A percentile compares a stretch with the other conserved stretches of the same genome.
Evolutionary conservation across 2,888 invertebrate species (phyloP).

Genomic region (Mythimna pallens): DNA sequence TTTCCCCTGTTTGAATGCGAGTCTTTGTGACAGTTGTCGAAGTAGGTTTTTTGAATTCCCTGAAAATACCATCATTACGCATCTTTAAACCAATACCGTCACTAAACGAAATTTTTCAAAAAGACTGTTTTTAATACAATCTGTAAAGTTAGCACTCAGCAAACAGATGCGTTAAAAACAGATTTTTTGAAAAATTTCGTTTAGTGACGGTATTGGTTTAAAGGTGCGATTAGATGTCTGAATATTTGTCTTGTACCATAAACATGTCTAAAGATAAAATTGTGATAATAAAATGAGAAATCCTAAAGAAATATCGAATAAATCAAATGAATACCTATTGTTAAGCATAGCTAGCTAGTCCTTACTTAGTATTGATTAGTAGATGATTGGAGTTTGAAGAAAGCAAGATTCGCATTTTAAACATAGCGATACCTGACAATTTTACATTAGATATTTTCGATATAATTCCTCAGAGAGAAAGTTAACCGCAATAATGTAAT

Average conservation of each 20-base stretch:
- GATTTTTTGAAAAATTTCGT: no score
- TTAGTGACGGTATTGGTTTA: no score
- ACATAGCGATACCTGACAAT: conserved; percentile 14
- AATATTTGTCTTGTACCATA: not conserved
- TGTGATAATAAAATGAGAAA: conserved; percentile 52
- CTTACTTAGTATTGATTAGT: conserved; percentile 34
- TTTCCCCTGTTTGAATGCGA: not conserved
- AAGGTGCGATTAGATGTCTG: not conserved
- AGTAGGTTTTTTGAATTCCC: not conserved
- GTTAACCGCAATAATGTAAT: conserved; percentile 37
- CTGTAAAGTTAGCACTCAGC: no score
- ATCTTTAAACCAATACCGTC: no score
- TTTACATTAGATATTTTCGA: conserved; percentile 35
- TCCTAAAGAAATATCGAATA: conserved; percentile 24
- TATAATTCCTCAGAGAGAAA: conserved; percentile 40
- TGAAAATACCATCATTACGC: not conserved
- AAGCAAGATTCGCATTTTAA: conserved; percentile 19
- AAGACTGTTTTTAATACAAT: no score
- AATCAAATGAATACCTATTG: conserved; percentile 20
- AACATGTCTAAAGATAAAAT: conserved; percentile 35
- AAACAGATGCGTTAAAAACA: no score
- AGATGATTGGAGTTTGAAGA: conserved; percentile 35
- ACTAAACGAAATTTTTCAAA: no score
- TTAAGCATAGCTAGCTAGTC: conserved; percentile 33
- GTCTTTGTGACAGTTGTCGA: not conserved